Conservation (phyloP, 2,888 invertebrate species). For the Aleiodes alternator region DNA sequence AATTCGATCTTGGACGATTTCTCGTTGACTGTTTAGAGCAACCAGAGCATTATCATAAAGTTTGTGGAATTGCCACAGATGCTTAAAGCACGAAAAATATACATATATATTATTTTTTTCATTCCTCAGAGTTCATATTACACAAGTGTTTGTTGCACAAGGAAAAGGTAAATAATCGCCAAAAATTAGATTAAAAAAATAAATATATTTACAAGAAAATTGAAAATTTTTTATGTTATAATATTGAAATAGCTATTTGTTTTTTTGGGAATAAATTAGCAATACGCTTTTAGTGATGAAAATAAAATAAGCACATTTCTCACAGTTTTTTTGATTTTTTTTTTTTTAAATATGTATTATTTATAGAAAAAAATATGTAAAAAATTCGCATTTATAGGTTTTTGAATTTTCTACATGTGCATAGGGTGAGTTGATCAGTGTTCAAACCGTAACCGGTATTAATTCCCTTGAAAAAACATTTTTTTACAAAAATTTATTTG, state of each 20-base stretch:
- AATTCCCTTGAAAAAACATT: too few species aligned
- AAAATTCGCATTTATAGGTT: too few species aligned
- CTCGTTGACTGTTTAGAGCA: slow-evolving; percentile 83
- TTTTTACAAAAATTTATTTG: too few species aligned
- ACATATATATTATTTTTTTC: not conserved
- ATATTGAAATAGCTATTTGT: slow-evolving; percentile 12
- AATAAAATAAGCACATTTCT: too few species aligned
- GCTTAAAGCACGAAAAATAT: slow-evolving; percentile 39
- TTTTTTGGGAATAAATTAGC: slow-evolving; percentile 8
- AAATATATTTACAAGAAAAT: slow-evolving; percentile 13
- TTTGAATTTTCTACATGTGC: too few species aligned
- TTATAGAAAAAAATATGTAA: too few species aligned
- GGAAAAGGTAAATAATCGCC: not conserved
- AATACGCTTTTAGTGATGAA: not conserved
- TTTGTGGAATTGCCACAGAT: slow-evolving; percentile 79
- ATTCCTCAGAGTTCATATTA: not conserved
- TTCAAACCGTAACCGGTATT: too few species aligned
- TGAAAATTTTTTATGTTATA: not conserved
- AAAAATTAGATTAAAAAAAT: slow-evolving; percentile 34
- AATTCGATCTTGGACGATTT: slow-evolving; percentile 86
- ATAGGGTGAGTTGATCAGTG: too few species aligned
- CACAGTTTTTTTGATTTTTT: too few species aligned
- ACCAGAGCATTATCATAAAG: slow-evolving; percentile 82
- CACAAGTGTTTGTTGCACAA: not conserved
- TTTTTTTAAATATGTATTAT: too few species aligned